phyloP scores from a whole-genome alignment of 1,140 invertebrate species.

The Zaprionus vittiger region DNA sequence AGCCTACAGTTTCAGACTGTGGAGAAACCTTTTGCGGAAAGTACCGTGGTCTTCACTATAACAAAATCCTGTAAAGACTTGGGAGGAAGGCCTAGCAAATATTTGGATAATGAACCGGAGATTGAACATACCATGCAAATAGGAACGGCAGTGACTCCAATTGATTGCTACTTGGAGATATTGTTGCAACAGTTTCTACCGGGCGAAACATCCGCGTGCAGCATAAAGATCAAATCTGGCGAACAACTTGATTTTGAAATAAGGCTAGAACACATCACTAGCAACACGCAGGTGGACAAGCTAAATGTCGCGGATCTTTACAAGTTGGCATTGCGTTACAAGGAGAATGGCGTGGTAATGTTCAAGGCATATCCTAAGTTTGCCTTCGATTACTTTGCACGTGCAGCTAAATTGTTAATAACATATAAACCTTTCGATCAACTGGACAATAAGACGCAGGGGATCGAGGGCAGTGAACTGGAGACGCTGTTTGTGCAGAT shows the following conservation, averaged over 20 bases:
- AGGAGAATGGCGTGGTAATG: constrained; percentile 78
- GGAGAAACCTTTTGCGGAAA: constrained; percentile 60
- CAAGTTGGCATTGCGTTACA: constrained; percentile 61
- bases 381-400: constrained; percentile 77
- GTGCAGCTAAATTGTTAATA: constrained; percentile 76
- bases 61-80: constrained; percentile 51
- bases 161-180: constrained; percentile 78
- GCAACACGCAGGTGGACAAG: constrained; percentile 61
- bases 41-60: constrained; percentile 61
- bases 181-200: constrained; percentile 76
- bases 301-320: constrained; percentile 61
- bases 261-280: constrained; percentile 57
- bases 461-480: constrained; percentile 55
- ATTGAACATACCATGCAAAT: constrained; percentile 60
- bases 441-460: constrained; percentile 55
- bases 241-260: constrained; percentile 60
- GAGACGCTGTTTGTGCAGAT: constrained; percentile 71
- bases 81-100: constrained; percentile 52
- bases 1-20: constrained; percentile 50
- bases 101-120: constrained; percentile 42
- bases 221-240: constrained; percentile 62
- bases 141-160: constrained; percentile 65
- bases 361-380: constrained; percentile 80
- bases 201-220: constrained; percentile 70
- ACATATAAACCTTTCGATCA: constrained; percentile 77